Percentiles rank a stretch among this genome's conserved stretches.
Evolutionary conservation across 2,888 invertebrate species (phyloP).

Genomic region (Eristalis tenax): DNA sequence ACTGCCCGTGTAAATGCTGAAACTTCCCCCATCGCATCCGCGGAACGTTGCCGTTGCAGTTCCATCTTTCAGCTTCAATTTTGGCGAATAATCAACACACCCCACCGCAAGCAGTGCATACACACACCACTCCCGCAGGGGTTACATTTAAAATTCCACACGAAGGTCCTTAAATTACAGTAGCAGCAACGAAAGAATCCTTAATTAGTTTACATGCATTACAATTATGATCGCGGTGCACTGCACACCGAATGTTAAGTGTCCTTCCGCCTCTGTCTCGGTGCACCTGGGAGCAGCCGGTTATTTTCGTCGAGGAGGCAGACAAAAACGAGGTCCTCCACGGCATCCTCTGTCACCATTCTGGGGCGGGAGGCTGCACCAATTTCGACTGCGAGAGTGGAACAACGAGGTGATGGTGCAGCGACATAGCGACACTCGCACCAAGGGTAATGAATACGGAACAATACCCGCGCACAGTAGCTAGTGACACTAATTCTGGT

Average conservation of each 20-base stretch:
- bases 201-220: conserved; percentile 69
- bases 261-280: conserved; percentile 50
- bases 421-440: conserved; percentile 38
- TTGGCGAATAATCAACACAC: not conserved
- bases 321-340: conserved; percentile 12
- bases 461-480: conserved; percentile 29
- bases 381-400: conserved; percentile 35
- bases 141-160: conserved; percentile 63
- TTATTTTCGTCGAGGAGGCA: conserved; percentile 7
- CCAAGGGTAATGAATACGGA: conserved; percentile 58
- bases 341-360: not conserved
- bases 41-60: not conserved
- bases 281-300: conserved; percentile 22
- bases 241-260: conserved; percentile 59
- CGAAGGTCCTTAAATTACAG: conserved; percentile 59
- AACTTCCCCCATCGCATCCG: not conserved
- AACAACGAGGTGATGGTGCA: conserved; percentile 31
- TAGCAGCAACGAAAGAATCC: conserved; percentile 52
- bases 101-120: not conserved
- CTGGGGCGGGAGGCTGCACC: not conserved
- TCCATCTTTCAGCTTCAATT: not conserved
- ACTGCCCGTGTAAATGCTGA: not conserved
- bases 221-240: conserved; percentile 66
- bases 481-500: conserved; percentile 5
- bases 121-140: conserved; percentile 13